A percentile compares a stretch with the other conserved stretches of the same genome.
Evolutionary conservation across 1,140 invertebrate genomes (phyloP).

Genomic region (Diploscapter pachys): DNA sequence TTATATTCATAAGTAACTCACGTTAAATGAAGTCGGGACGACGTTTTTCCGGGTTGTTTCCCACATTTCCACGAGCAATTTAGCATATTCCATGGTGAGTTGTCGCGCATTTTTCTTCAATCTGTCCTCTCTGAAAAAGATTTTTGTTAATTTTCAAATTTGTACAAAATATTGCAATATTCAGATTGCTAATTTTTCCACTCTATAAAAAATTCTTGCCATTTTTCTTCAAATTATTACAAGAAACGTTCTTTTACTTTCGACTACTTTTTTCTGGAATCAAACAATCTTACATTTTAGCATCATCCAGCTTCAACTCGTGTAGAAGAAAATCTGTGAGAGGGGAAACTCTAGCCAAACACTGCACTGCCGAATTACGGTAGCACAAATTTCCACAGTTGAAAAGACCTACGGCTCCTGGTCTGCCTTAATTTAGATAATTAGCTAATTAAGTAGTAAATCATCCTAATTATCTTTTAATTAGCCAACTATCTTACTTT

Average conservation of each 20-base stretch:
- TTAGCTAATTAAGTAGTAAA: neutral
- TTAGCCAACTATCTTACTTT: neutral
- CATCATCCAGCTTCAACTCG: conserved; percentile 12
- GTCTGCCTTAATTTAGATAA: conserved; percentile 11
- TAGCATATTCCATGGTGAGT: conserved; percentile 71
- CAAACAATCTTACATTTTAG: conserved; percentile 8
- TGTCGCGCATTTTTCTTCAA: neutral
- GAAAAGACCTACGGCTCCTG: conserved; percentile 29
- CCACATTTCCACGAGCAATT: conserved; percentile 73
- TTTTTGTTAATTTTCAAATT: no score
- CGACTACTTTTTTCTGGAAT: neutral
- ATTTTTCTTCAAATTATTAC: neutral
- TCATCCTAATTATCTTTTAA: neutral
- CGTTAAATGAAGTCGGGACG: conserved; percentile 74
- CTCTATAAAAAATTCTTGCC: neutral
- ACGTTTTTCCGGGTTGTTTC: conserved; percentile 74
- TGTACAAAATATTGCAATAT: no score
- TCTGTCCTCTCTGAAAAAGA: no score
- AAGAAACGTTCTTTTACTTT: no score
- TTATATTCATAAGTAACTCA: conserved; percentile 57
- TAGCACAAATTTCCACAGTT: conserved; percentile 37
- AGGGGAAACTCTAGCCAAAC: conserved; percentile 31
- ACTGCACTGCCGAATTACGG: conserved; percentile 32
- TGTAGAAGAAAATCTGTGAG: conserved; percentile 24
- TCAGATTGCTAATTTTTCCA: neutral